These are phyloP conservation scores for Caradrina clavipalpis DNA, from an alignment of 2,888 invertebrate species.

Conservation along the genomic window DNA sequence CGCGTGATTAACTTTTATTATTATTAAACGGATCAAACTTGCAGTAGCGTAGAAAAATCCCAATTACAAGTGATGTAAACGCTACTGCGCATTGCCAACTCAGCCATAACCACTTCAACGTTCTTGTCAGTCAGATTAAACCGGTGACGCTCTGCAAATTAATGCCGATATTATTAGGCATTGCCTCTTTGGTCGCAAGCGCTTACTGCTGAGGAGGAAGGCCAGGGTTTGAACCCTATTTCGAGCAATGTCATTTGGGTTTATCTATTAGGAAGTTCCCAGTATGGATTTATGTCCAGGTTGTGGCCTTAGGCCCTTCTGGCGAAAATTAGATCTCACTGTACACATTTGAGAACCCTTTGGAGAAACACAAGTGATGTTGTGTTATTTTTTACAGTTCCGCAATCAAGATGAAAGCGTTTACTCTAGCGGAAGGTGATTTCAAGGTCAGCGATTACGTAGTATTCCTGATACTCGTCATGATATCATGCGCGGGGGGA, in stretches of 20 bases:
- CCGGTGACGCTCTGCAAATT: background rate
- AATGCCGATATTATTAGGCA: background rate
- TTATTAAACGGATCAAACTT: background rate
- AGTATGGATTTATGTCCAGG: too few relatives aligned
- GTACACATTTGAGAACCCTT: background rate
- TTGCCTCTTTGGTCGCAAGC: too few relatives aligned
- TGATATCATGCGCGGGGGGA: constrained; percentile 94
- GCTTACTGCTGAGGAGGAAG: too few relatives aligned
- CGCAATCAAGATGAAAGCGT: constrained; percentile 73
- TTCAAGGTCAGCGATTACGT: constrained; percentile 90
- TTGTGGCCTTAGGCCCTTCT: too few relatives aligned
- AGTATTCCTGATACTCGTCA: constrained; percentile 93
- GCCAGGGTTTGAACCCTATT: too few relatives aligned
- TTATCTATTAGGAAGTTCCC: too few relatives aligned
- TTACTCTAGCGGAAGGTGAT: constrained; percentile 84
- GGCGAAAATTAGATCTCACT: too few relatives aligned
- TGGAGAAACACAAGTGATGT: background rate
- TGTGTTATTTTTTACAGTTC: constrained; percentile 45
- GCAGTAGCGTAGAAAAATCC: background rate
- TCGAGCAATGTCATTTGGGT: too few relatives aligned
- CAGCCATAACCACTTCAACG: background rate
- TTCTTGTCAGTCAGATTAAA: constrained; percentile 7
- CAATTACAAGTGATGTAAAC: background rate
- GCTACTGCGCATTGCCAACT: constrained; percentile 17
- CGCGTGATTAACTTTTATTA: background rate